phyloP scores from a whole-genome alignment of 2,113 vertebrate species.

The Anoplopoma fimbria region DNA sequence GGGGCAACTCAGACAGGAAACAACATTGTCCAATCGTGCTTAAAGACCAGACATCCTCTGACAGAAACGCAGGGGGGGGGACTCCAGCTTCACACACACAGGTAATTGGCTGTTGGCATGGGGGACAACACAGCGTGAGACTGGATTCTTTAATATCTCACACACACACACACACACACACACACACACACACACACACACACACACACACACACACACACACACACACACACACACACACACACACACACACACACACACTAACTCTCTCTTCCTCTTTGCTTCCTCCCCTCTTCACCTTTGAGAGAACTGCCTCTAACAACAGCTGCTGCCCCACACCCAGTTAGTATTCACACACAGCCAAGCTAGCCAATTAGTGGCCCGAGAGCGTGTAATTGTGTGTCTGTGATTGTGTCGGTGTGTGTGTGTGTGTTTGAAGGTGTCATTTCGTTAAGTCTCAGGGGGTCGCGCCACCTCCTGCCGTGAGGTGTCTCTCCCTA shows the following conservation, averaged over 20 bases:
- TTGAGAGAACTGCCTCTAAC: slow-evolving; percentile 49
- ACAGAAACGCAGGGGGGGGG: slow-evolving; percentile 54
- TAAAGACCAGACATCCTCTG: slow-evolving; percentile 48
- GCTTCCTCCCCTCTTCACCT: slow-evolving; percentile 58
- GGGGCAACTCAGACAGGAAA: slow-evolving; percentile 57
- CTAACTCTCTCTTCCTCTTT: slow-evolving; percentile 17
- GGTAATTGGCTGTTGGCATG: slow-evolving; percentile 80
- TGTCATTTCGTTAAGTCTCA: slow-evolving; percentile 75
- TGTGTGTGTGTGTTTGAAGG: slow-evolving; percentile 51
- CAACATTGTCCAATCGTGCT: slow-evolving; percentile 55
- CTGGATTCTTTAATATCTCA: slow-evolving; percentile 65
- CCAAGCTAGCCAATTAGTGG: slow-evolving; percentile 78
- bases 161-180: slow-evolving; percentile 7
- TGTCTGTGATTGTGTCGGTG: slow-evolving; percentile 49
- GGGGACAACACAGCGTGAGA: slow-evolving; percentile 57
- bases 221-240: neutral
- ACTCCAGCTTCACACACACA: slow-evolving; percentile 55
- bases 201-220: neutral
- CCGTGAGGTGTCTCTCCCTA: slow-evolving; percentile 77
- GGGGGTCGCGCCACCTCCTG: slow-evolving; percentile 78
- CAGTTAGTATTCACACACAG: slow-evolving; percentile 71
- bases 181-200: neutral
- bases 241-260: neutral
- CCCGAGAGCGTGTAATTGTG: slow-evolving; percentile 65
- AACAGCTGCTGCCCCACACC: slow-evolving; percentile 70